A percentile compares a stretch with the other conserved stretches of the same genome.
Evolutionary conservation across 2,888 invertebrate genomes (phyloP).

Genomic region (Pseudococcus viburni): DNA sequence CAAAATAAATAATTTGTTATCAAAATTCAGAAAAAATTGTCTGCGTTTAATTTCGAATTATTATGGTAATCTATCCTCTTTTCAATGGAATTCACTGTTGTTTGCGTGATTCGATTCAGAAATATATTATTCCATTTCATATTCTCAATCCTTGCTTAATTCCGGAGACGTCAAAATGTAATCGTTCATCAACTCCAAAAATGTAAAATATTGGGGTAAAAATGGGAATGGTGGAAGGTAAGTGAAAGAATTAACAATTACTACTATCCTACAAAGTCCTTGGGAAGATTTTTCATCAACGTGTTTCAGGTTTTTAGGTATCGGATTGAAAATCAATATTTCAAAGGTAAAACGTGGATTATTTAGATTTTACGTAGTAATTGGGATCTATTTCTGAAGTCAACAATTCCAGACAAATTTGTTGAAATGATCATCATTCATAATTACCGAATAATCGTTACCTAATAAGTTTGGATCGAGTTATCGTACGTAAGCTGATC

Average conservation of each 20-base stretch:
- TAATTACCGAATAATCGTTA: not conserved
- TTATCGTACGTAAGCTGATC: not conserved
- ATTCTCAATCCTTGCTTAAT: constrained; percentile 6
- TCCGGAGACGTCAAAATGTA: not conserved
- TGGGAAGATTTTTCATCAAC: not conserved
- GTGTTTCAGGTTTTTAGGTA: not conserved
- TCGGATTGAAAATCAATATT: not conserved
- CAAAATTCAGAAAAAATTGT: not conserved
- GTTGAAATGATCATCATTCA: not conserved
- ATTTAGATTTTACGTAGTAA: not conserved
- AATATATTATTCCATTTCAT: constrained; percentile 45
- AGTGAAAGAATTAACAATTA: not conserved
- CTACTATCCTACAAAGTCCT: not conserved
- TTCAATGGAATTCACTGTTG: constrained; percentile 3
- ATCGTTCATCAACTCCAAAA: not conserved
- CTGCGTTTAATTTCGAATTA: not conserved
- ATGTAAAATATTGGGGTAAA: not conserved
- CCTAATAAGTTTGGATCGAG: not conserved
- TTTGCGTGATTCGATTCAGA: constrained; percentile 25
- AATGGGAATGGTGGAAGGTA: not conserved
- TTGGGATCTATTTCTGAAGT: not conserved
- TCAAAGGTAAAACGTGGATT: not conserved
- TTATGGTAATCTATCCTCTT: not conserved
- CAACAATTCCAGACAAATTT: not conserved
- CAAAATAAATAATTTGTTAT: not conserved